Conservation (phyloP, 2,797 vertebrate genomes). For the Eurystomus glaucurus region DNA sequence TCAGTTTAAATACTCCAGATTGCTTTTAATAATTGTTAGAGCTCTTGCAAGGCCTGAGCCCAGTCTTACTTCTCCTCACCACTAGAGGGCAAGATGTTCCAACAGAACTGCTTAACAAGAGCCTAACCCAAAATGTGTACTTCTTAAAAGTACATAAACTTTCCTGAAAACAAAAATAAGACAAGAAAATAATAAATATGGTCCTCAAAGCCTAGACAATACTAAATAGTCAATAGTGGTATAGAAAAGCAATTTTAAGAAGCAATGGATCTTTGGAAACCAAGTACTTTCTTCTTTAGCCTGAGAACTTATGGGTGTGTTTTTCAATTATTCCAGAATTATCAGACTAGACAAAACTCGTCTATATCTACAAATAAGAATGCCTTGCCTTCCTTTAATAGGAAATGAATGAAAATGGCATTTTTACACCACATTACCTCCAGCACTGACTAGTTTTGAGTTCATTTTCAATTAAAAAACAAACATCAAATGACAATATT, state of each 20-base stretch:
- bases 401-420: background rate
- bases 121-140: rapidly evolving
- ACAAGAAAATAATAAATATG: background rate
- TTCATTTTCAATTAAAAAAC: background rate
- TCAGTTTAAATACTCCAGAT: background rate
- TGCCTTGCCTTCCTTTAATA: background rate
- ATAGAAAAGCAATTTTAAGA: background rate
- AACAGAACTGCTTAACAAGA: background rate
- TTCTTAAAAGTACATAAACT: rapidly evolving
- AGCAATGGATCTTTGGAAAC: background rate
- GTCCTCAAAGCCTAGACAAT: background rate
- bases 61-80: background rate
- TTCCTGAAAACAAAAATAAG: background rate
- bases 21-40: background rate
- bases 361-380: background rate
- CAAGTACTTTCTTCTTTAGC: background rate
- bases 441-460: background rate
- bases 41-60: background rate
- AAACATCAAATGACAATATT: background rate
- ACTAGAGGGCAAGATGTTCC: constrained; percentile 42
- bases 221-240: background rate
- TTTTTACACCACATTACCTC: background rate
- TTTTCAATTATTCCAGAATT: background rate
- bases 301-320: background rate
- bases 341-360: background rate